These are phyloP conservation scores for Phenacoccus solenopsis DNA, from an alignment of 1,140 invertebrate species.

Conservation along the genomic window DNA sequence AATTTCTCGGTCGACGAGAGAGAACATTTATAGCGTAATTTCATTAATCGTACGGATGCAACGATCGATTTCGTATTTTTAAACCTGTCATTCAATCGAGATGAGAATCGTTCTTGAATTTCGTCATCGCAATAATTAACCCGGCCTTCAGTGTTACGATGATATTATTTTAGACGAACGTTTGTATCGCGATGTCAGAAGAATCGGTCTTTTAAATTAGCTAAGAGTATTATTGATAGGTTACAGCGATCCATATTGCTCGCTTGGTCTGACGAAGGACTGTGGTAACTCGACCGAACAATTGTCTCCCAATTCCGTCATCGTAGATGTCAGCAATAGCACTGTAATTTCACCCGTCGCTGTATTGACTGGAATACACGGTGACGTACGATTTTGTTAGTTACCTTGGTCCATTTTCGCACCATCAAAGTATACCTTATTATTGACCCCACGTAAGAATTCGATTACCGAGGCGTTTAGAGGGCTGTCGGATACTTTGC, in stretches of 20 bases:
- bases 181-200: too few species aligned
- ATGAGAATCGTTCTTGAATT: too few species aligned
- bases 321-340: constrained; percentile 18
- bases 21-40: too few species aligned
- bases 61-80: too few species aligned
- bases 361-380: constrained; percentile 27
- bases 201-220: not conserved
- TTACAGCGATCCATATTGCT: constrained; percentile 31
- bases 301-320: constrained; percentile 14
- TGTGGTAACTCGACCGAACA: constrained; percentile 6
- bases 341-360: constrained; percentile 28
- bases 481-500: too few species aligned
- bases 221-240: constrained; percentile 22
- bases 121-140: too few species aligned
- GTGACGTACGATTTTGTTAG: constrained; percentile 25
- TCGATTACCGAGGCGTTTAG: too few species aligned
- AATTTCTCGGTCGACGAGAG: not conserved
- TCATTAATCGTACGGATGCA: too few species aligned
- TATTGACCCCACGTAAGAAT: too few species aligned
- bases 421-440: constrained; percentile 9
- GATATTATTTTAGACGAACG: too few species aligned
- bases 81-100: too few species aligned
- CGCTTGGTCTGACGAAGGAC: constrained; percentile 25
- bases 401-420: constrained; percentile 10
- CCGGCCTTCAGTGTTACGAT: too few species aligned